Base-by-base conservation (phyloP, 2,797 vertebrate species). In the Pitangus sulphuratus region DNA sequence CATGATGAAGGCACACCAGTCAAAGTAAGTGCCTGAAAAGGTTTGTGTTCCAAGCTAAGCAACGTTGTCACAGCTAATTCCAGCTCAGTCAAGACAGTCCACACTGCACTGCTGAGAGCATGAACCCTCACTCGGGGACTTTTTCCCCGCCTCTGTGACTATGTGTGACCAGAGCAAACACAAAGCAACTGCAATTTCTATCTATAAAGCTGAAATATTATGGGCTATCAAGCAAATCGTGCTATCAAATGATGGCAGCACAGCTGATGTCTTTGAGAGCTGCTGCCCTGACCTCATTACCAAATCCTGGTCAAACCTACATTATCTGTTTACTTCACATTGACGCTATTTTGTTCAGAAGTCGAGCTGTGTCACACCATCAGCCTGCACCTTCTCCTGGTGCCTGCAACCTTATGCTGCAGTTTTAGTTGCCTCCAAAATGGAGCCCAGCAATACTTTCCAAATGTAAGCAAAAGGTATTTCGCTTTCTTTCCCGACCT, bases 11-110 rank as follows among this genome's bases (percentile, higher is more conserved):
- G 70, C 1, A 3, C 58, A 65, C 25, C 15, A n/a, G 54, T n/a
- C 85, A 83, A 91, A 90, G 33, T 30, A 92, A 71, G 30, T 48
- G 6, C 19, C 48, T 83, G 70, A 45, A 89, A 91, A 89, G 54
- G 42, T 2, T 78, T 69, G 42, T 14, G 22, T 40, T 85, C 28
- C 51, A 80, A 65, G 48, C 40, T 69, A 61, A 58, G 65, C 25
- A 78, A 35, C 61, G 47, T 2, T 22, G 42, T 51, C 76, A 45
- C 47, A 89, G 88, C 45, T 62, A 77, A 80, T 47, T 83, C 75
- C 71, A 68, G 45, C 24, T 68, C 79, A 40, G 0, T 10, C 65
- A 57, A 20, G 40, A 24, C 51, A 47, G 22, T 6, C 85, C 54
- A 54, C 42, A 4, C 19, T 17, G 45, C 1, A 9, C 26, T 31